A percentile compares a stretch with the other conserved stretches of the same genome.
phyloP scores from a whole-genome alignment of 2,113 vertebrate genomes.

The Macaca fascicularis region T2T-MFA8v1.1 NC_088380.1:154581001-154581500 shows the following conservation, averaged over 20 bases:
- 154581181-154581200: neutral
- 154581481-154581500: neutral
- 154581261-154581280: neutral
- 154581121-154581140: too few species aligned
- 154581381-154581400: neutral
- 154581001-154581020: too few species aligned
- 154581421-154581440: neutral
- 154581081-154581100: too few species aligned
- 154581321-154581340: neutral
- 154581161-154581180: neutral
- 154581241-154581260: neutral
- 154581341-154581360: neutral
- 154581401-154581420: neutral
- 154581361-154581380: neutral
- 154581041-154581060: too few species aligned
- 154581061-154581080: too few species aligned
- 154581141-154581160: neutral
- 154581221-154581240: accelerated
- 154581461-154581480: neutral
- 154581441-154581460: neutral
- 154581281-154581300: neutral
- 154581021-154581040: too few species aligned
- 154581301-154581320: neutral
- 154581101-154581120: too few species aligned
- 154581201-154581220: neutral